Evolutionary conservation across 2,113 vertebrate genomes (phyloP), one percentile per base, ranked within the genome.

Genomic region (Tachysurus vachellii): DNA sequence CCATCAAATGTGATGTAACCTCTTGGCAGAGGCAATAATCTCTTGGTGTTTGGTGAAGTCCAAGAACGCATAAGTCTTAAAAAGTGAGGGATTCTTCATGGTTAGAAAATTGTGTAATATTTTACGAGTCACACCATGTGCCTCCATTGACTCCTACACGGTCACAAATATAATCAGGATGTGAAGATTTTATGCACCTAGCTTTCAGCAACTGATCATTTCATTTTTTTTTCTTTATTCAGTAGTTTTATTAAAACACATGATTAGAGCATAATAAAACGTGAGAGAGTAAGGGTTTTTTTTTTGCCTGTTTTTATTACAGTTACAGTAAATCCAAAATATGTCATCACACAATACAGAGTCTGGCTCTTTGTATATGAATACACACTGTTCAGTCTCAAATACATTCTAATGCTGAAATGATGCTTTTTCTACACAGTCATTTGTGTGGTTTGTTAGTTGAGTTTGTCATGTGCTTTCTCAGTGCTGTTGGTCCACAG

Each of bases 401-500:
- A 36, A 36, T 36, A 36, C 36, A 36, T 36, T 36, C 36, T 36
- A 80, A 79, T 56, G 31, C 50, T 9, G 8, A 73, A 44, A 68
- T 26, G 28, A 17, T 21, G 70, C 17, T 42, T 70, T 16, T 36
- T 36, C 36, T 36, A 2, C 17, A 47, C n/a, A 9, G 13, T 10
- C 50, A 68, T 50, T 16, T 5, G 13, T 64, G 13, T 28, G 31
- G 1, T 26, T 31, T 66, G n/a, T 36, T 64, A 26, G 50, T n/a
- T 23, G 17, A 76, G 53, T 93, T 90, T 95, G 86, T 93, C 86
- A 0, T 89, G 89, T 96, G n/a, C n/a, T n/a, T n/a, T n/a, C n/a
- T n/a, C n/a, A n/a, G n/a, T n/a, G n/a, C n/a, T n/a, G n/a, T n/a
- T 93, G 71, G 94, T 96, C 98, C 98, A 99, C 86, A 93, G 80